Evolutionary conservation across 2,797 vertebrate species (phyloP), one percentile per base, ranked within the genome.

Genomic region (Sparus aurata): DNA sequence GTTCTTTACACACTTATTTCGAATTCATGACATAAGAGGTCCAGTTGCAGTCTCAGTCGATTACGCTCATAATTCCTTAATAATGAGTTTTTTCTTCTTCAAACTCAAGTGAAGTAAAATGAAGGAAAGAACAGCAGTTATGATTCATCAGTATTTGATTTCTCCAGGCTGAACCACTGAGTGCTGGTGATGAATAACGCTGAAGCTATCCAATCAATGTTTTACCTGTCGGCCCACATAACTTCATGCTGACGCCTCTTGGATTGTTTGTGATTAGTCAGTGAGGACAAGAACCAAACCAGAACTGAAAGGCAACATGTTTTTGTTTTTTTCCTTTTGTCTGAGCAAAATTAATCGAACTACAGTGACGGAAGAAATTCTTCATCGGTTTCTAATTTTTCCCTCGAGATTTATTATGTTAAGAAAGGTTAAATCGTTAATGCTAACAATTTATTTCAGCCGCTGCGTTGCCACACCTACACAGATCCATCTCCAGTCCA

Each of bases 401-500:
- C 15, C 46, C 15, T 12, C 5, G 6, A 12, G 23, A 62, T 63
- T 49, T 9, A 64, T 43, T 34, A 47, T 11, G 54, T 12, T 27
- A 34, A 34, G 34, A 49, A 47, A 47, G 3, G 13, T 61, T 5
- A 46, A 25, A 58, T 69, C 5, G 0, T 17, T 59, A 64, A 64
- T 55, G 12, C 18, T 41, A 20, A 62, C 30, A 45, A n/a, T 54
- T n/a, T 11, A 27, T 50, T 58, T 58, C 5, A 22, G n/a, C n/a
- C 25, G n/a, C 45, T 46, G 27, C 12, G 23, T 22, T 55, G 46
- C 13, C 47, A 30, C 22, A 27, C n/a, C 43, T 12, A 18, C 46
- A 30, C 18, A 60, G 23, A 43, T 69, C 27, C 58, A 25, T 43
- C 25, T 76, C 23, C 46, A 52, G 27, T 65, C 27, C 49, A 53